These are phyloP conservation scores for Zosterops hypoxanthus DNA, from an alignment of 2,113 vertebrate genomes.

Conservation along the genomic window DNA sequence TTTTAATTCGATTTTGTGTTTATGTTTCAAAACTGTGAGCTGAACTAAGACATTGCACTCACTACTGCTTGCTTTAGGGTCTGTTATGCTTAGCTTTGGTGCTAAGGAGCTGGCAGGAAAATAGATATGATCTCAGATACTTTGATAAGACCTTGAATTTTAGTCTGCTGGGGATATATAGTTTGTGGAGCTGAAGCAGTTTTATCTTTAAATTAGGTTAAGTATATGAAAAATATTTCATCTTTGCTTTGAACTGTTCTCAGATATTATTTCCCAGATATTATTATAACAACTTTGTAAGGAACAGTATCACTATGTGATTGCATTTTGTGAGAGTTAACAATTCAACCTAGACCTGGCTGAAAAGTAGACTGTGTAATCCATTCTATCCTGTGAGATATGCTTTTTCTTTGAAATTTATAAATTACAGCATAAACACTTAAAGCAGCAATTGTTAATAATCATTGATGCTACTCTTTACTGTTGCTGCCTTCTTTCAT, in stretches of 20 bases:
- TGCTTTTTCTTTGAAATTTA: background rate
- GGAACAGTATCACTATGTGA: background rate
- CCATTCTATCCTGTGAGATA: background rate
- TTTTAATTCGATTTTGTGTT: background rate
- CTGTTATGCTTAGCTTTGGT: background rate
- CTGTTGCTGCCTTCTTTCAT: background rate
- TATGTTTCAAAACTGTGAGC: background rate
- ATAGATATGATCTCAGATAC: background rate
- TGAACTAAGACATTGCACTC: background rate
- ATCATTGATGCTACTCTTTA: background rate
- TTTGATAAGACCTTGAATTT: background rate
- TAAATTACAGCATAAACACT: background rate
- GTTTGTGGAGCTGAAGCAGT: background rate
- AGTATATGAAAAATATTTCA: background rate
- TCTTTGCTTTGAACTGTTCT: background rate
- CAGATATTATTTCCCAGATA: background rate
- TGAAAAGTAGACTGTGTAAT: background rate
- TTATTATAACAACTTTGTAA: background rate
- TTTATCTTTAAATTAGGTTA: background rate
- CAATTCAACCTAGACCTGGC: background rate
- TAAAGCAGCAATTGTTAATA: background rate
- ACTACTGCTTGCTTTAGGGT: background rate
- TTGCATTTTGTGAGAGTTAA: background rate
- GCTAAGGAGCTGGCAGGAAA: background rate
- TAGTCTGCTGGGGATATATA: background rate